Percentiles rank a stretch among this genome's conserved stretches.
Evolutionary conservation across 2,113 vertebrate species (phyloP).

Genomic region (Plecotus auritus): DNA sequence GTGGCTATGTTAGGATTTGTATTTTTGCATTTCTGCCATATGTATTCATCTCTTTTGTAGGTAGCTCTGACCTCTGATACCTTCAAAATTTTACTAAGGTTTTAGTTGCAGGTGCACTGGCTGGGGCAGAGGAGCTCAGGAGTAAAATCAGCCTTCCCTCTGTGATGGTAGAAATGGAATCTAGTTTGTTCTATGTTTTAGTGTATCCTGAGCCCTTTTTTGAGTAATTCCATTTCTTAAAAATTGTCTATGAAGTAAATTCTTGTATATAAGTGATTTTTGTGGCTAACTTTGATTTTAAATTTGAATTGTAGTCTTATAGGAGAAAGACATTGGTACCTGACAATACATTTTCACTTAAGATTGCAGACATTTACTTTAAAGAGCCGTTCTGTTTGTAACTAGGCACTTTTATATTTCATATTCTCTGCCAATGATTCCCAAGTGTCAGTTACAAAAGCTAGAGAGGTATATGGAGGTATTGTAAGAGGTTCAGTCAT

Average conservation of each 20-base stretch:
- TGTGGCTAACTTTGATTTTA: slow-evolving; percentile 25
- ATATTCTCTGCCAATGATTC: background rate
- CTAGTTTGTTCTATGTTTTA: background rate
- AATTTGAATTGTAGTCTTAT: slow-evolving; percentile 40
- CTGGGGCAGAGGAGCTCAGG: background rate
- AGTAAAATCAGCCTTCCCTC: background rate
- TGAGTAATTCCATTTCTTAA: slow-evolving; percentile 31
- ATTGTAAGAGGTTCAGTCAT: background rate
- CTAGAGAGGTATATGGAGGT: background rate
- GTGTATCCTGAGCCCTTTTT: background rate
- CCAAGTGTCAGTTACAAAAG: background rate
- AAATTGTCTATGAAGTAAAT: slow-evolving; percentile 2
- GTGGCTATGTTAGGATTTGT: background rate
- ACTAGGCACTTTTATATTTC: slow-evolving; percentile 8
- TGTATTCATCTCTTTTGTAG: background rate
- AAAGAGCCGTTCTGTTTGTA: slow-evolving; percentile 11
- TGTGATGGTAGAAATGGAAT: background rate
- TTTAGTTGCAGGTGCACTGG: background rate
- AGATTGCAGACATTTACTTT: slow-evolving; percentile 17
- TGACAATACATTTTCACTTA: slow-evolving; percentile 30
- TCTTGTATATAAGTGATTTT: background rate
- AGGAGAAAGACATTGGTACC: background rate
- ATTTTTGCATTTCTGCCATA: background rate
- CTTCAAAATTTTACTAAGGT: background rate
- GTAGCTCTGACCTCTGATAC: background rate